Percentiles rank a stretch among this genome's conserved stretches.
Evolutionary conservation across 1,140 invertebrate genomes (phyloP).

Genomic region (Neoseiulus cucumeris): DNA sequence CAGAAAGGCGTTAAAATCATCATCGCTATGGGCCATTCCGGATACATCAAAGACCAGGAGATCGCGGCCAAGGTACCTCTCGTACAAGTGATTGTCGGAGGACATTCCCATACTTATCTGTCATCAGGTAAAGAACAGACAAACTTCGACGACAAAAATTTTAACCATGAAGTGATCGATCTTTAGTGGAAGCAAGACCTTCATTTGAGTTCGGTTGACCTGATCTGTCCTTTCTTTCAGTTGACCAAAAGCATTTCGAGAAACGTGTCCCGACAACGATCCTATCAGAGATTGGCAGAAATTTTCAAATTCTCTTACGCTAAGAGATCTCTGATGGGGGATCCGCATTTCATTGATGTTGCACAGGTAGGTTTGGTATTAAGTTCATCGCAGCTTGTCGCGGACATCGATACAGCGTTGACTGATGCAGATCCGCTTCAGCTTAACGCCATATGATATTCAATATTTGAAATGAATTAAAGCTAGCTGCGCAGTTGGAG

Average conservation of each 20-base stretch:
- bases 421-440: too few relatives aligned
- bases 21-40: slow-evolving; percentile 73
- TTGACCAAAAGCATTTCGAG: slow-evolving; percentile 42
- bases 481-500: slow-evolving; percentile 12
- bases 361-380: slow-evolving; percentile 13
- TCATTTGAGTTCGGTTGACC: background rate
- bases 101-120: slow-evolving; percentile 66
- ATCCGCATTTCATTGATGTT: slow-evolving; percentile 26
- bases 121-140: slow-evolving; percentile 31
- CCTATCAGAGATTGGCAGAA: slow-evolving; percentile 30
- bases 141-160: too few relatives aligned
- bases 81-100: slow-evolving; percentile 70
- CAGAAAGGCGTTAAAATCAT: slow-evolving; percentile 52
- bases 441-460: too few relatives aligned
- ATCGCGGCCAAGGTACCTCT: slow-evolving; percentile 54
- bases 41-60: slow-evolving; percentile 48
- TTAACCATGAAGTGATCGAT: background rate
- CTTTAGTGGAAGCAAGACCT: background rate
- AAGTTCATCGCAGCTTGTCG: background rate
- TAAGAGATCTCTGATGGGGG: slow-evolving; percentile 29
- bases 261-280: too few relatives aligned
- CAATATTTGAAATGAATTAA: too few relatives aligned
- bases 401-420: background rate
- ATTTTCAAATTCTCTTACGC: slow-evolving; percentile 36
- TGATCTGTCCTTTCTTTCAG: slow-evolving; percentile 18